Evolutionary conservation across 1,140 invertebrate genomes (phyloP).

Genomic region (Pogonomyrmex barbatus): DNA sequence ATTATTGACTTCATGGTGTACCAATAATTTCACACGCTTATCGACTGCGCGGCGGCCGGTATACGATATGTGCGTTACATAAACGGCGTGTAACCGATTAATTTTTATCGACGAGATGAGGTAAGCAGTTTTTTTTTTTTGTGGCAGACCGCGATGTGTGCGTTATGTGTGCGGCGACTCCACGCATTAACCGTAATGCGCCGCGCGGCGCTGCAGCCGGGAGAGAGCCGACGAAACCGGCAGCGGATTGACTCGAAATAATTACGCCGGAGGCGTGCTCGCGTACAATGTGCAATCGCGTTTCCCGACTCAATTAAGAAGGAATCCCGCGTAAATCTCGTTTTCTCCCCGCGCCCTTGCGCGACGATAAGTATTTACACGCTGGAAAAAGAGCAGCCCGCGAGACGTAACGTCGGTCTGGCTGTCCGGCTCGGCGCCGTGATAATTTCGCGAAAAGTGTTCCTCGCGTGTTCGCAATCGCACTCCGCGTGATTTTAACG

Average conservation of each 20-base stretch:
- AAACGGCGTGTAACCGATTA: conserved; percentile 32
- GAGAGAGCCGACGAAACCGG: neutral
- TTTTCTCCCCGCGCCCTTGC: neutral
- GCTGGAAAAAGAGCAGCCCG: neutral
- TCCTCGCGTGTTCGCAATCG: neutral
- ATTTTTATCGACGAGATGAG: conserved; percentile 39
- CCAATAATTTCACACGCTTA: neutral
- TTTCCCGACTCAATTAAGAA: conserved; percentile 11
- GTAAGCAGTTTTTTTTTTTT: conserved; percentile 23
- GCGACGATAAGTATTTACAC: conserved; percentile 21
- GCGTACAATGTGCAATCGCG: neutral
- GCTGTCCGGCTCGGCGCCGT: neutral
- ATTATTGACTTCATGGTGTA: neutral
- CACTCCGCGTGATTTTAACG: neutral
- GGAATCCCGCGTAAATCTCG: conserved; percentile 35
- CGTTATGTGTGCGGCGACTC: neutral
- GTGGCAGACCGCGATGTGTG: neutral
- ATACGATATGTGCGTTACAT: neutral
- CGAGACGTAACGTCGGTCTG: neutral
- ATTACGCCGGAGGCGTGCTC: neutral
- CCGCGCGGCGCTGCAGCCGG: neutral
- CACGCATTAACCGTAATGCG: conserved; percentile 13
- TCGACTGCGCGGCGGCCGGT: neutral
- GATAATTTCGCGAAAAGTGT: conserved; percentile 19
- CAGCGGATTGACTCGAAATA: neutral